Conservation (phyloP, 2,888 invertebrate species). For the Polyploca ridens region DNA sequence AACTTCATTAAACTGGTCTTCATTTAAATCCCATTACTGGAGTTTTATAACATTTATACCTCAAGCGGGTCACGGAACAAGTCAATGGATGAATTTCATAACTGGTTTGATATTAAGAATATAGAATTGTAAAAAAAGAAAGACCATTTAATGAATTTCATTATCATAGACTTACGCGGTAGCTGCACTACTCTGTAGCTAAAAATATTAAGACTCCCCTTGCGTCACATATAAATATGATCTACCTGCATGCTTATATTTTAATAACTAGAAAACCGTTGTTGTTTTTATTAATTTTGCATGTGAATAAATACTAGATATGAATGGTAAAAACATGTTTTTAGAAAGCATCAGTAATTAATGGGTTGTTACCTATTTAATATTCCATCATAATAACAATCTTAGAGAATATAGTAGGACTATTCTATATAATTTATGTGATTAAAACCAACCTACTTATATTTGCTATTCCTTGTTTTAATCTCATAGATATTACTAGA, state of each 20-base stretch:
- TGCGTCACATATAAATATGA: too few relatives aligned
- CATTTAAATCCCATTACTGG: too few relatives aligned
- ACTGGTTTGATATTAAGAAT: too few relatives aligned
- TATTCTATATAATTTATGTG: background rate
- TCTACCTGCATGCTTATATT: background rate
- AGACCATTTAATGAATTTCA: too few relatives aligned
- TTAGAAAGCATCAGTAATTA: background rate
- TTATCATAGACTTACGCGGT: too few relatives aligned
- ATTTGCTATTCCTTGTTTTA: background rate
- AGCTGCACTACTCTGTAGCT: background rate
- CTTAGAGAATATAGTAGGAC: background rate
- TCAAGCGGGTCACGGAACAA: too few relatives aligned
- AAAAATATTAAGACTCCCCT: background rate
- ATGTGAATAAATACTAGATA: background rate
- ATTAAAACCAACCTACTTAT: background rate
- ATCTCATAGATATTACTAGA: background rate
- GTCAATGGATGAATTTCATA: too few relatives aligned
- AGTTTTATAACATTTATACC: too few relatives aligned
- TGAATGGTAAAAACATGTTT: background rate
- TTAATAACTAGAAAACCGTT: background rate
- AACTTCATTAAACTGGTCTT: too few relatives aligned
- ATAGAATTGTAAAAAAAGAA: too few relatives aligned
- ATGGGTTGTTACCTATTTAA: background rate
- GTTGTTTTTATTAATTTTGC: background rate
- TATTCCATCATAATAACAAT: background rate